Conservation (phyloP, 2,797 vertebrate species). For the Pogonophryne albipinna region DNA sequence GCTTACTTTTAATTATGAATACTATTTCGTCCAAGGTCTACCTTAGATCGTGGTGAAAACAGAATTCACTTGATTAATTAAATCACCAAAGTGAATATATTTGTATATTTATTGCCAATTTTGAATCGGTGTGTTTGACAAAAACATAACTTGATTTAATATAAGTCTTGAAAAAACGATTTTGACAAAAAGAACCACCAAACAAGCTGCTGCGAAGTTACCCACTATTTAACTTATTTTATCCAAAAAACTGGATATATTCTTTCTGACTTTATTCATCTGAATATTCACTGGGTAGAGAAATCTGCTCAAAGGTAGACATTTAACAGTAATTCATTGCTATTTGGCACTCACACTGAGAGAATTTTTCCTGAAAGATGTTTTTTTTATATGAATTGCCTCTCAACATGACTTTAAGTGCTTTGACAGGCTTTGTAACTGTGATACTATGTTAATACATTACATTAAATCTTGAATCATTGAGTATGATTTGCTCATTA, state of each 20-base stretch:
- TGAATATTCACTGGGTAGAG: not conserved
- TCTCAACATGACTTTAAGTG: not conserved
- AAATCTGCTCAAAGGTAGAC: not conserved
- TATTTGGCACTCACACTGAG: not conserved
- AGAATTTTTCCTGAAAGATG: not conserved
- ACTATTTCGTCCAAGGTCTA: constrained; percentile 11
- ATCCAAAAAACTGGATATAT: not conserved
- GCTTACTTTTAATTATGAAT: constrained; percentile 18
- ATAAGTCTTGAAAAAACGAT: not conserved
- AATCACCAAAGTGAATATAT: not conserved
- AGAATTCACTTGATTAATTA: not conserved
- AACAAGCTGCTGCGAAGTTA: not conserved
- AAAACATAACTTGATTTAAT: not conserved
- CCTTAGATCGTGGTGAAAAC: constrained; percentile 8
- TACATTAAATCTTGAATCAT: not conserved
- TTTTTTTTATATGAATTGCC: constrained; percentile 5
- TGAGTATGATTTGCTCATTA: not conserved
- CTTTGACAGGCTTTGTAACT: not conserved
- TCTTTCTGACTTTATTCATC: not conserved
- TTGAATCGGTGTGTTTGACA: not conserved
- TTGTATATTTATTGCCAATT: not conserved
- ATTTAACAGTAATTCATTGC: not conserved
- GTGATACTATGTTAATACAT: constrained; percentile 1
- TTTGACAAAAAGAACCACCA: not conserved
- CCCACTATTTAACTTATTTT: not conserved